Conservation (phyloP, 2,113 vertebrate genomes). For the Indicator maculatus region DNA sequence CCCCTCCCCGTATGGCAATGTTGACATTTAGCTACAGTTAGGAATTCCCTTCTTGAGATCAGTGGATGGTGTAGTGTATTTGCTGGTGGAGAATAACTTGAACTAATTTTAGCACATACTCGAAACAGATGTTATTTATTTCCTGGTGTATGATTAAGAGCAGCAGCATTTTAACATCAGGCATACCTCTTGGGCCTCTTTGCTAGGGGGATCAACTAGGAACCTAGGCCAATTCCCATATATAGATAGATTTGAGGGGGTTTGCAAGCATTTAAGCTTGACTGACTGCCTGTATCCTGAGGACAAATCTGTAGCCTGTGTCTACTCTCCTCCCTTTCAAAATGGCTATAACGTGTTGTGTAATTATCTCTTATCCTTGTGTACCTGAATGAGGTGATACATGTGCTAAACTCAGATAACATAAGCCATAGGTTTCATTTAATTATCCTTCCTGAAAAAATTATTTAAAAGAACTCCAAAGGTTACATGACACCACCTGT, state of each 20-base stretch:
- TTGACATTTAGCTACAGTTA: background rate
- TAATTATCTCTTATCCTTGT: background rate
- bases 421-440: background rate
- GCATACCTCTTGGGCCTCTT: background rate
- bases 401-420: background rate
- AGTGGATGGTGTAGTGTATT: background rate
- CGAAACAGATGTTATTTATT: background rate
- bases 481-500: background rate
- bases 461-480: background rate
- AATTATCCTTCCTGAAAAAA: background rate
- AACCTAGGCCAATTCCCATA: background rate
- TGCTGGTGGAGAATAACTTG: background rate
- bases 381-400: background rate
- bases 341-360: background rate
- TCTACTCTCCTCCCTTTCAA: background rate
- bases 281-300: background rate
- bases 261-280: background rate
- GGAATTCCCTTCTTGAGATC: background rate
- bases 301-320: background rate
- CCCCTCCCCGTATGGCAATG: fast-evolving
- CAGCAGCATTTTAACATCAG: background rate
- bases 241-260: background rate
- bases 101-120: background rate
- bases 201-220: background rate
- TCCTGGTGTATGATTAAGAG: background rate